phyloP scores from a whole-genome alignment of 1,140 invertebrate genomes.

The Oppia nitens region DNA sequence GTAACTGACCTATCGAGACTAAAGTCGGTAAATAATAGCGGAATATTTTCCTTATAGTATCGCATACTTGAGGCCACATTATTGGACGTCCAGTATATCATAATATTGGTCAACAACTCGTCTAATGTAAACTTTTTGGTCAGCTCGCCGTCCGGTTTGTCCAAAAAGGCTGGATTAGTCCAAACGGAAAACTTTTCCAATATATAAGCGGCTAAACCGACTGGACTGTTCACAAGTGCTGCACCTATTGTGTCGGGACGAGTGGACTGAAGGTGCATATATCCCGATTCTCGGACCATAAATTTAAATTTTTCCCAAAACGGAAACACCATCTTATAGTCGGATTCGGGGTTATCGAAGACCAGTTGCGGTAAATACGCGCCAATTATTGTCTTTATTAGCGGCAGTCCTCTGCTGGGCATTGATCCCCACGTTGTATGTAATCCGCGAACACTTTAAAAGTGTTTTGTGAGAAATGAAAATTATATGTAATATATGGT shows the following conservation, averaged over 20 bases:
- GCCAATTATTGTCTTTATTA: slow-evolving; percentile 36
- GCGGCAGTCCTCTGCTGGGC: neutral
- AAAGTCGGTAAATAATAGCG: neutral
- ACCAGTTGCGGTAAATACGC: slow-evolving; percentile 37
- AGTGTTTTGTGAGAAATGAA: neutral
- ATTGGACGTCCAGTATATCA: slow-evolving; percentile 63
- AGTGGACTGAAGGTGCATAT: slow-evolving; percentile 56
- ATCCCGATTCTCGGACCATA: slow-evolving; percentile 52
- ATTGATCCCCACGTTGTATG: neutral
- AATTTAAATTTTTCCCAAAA: slow-evolving; percentile 22
- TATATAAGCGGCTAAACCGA: slow-evolving; percentile 40
- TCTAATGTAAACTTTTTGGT: slow-evolving; percentile 42
- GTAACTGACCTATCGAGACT: neutral
- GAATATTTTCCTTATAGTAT: slow-evolving; percentile 43
- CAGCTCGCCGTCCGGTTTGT: slow-evolving; percentile 51
- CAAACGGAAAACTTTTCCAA: slow-evolving; percentile 57
- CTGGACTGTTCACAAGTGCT: slow-evolving; percentile 14
- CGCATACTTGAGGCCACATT: slow-evolving; percentile 54
- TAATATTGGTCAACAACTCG: slow-evolving; percentile 33
- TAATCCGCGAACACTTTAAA: neutral
- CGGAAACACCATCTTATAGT: slow-evolving; percentile 36
- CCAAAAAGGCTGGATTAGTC: slow-evolving; percentile 1
- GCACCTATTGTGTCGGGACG: slow-evolving; percentile 77
- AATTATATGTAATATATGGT: neutral
- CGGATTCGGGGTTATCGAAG: slow-evolving; percentile 29